Conservation (phyloP, 2,113 vertebrate genomes). For the Gymnocephalus cernua region DNA sequence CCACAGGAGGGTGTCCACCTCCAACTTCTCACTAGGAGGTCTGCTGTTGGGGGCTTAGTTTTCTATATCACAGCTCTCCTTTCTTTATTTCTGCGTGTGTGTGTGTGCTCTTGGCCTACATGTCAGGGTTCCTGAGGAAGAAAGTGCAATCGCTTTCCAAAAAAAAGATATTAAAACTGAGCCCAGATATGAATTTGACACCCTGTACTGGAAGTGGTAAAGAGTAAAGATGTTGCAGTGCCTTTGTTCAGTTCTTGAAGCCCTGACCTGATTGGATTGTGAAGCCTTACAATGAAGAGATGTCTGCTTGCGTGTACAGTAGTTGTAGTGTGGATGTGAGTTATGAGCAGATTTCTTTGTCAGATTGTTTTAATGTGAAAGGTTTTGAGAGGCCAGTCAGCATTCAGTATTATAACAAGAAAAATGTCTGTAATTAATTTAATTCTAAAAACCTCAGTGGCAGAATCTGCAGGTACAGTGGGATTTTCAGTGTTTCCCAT, state of each 20-base stretch:
- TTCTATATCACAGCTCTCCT: neutral
- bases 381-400: neutral
- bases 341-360: neutral
- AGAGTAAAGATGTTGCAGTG: neutral
- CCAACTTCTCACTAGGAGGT: slow-evolving; percentile 46
- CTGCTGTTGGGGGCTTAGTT: slow-evolving; percentile 4
- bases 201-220: neutral
- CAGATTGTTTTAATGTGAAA: neutral
- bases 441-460: neutral
- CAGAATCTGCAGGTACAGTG: neutral
- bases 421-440: neutral
- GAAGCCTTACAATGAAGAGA: neutral
- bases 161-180: neutral
- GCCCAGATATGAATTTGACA: neutral
- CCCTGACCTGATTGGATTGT: neutral
- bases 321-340: neutral
- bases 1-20: slow-evolving; percentile 65
- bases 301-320: neutral
- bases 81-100: neutral
- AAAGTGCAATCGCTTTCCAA: neutral
- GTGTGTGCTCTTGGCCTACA: neutral
- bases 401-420: neutral
- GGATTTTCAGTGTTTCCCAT: neutral
- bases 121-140: neutral
- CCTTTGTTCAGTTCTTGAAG: neutral